phyloP scores from a whole-genome alignment of 2,888 invertebrate species.

The Lutraria lutraria region DNA sequence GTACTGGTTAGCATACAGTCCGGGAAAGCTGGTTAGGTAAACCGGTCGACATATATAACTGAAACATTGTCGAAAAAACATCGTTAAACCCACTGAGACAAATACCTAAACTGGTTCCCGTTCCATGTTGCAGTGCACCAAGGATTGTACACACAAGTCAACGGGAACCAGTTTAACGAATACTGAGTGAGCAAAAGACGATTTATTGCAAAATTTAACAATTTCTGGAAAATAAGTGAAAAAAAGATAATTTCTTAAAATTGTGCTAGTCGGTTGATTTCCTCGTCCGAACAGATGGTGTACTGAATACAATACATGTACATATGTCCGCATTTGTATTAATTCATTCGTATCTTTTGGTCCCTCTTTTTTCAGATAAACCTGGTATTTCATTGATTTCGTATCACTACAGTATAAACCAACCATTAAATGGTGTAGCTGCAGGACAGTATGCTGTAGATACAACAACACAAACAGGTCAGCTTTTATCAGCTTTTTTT shows the following conservation, averaged over 20 bases:
- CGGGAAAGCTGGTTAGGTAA: no score
- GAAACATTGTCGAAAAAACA: no score
- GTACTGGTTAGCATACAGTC: no score
- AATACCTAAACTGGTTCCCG: no score
- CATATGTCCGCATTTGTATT: background rate
- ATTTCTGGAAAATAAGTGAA: background rate
- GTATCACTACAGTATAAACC: constrained; percentile 81
- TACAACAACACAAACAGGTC: constrained; percentile 73
- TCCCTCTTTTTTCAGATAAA: constrained; percentile 57
- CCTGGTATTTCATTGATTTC: constrained; percentile 73
- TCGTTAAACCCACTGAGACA: no score
- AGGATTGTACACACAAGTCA: no score
- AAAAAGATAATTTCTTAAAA: background rate
- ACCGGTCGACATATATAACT: no score
- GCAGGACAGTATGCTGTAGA: constrained; percentile 76
- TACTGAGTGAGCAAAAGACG: background rate
- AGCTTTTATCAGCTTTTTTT: background rate
- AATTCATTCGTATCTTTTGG: background rate
- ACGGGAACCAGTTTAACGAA: no score
- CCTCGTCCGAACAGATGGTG: background rate
- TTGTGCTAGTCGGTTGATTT: background rate
- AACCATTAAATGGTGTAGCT: constrained; percentile 69
- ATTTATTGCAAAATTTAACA: background rate
- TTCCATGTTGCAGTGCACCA: no score
- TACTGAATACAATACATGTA: background rate